phyloP scores from a whole-genome alignment of 2,888 invertebrate genomes.

The Athalia cordata region DNA sequence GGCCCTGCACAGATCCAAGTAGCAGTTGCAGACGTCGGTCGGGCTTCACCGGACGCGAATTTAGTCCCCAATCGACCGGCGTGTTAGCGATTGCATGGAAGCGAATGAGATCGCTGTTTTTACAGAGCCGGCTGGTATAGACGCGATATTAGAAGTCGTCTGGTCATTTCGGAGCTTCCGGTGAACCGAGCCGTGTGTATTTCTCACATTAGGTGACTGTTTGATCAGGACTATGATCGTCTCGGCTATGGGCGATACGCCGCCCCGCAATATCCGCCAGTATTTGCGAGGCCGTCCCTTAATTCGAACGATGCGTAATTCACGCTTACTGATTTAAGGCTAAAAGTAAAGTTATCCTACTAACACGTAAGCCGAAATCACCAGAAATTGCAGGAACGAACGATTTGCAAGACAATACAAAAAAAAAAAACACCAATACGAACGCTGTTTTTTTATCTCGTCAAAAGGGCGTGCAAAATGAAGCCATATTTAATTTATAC shows the following conservation, averaged over 20 bases:
- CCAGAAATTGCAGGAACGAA: not conserved
- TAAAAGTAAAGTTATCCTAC: no score
- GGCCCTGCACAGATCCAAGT: not conserved
- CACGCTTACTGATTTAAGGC: constrained; percentile 31
- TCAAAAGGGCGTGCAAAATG: not conserved
- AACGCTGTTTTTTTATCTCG: not conserved
- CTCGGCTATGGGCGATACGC: constrained; percentile 63
- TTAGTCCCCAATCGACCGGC: not conserved
- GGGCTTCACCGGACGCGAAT: not conserved
- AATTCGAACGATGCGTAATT: constrained; percentile 37
- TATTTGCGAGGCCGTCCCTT: constrained; percentile 15
- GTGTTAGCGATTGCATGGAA: not conserved
- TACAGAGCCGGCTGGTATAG: not conserved
- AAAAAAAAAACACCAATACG: no score
- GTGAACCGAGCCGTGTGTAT: constrained; percentile 62
- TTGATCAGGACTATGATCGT: constrained; percentile 64
- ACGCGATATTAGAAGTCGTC: constrained; percentile 24
- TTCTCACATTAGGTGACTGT: constrained; percentile 70
- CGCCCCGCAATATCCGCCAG: constrained; percentile 68
- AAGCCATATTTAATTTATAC: not conserved
- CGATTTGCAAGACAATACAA: no score
- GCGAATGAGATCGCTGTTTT: constrained; percentile 17
- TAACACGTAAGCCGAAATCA: constrained; percentile 28
- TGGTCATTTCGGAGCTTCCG: constrained; percentile 3
- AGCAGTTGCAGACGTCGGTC: not conserved